Evolutionary conservation across 2,113 vertebrate genomes (phyloP), one percentile per base, ranked within the genome.

Genomic region (Chitala chitala): DNA sequence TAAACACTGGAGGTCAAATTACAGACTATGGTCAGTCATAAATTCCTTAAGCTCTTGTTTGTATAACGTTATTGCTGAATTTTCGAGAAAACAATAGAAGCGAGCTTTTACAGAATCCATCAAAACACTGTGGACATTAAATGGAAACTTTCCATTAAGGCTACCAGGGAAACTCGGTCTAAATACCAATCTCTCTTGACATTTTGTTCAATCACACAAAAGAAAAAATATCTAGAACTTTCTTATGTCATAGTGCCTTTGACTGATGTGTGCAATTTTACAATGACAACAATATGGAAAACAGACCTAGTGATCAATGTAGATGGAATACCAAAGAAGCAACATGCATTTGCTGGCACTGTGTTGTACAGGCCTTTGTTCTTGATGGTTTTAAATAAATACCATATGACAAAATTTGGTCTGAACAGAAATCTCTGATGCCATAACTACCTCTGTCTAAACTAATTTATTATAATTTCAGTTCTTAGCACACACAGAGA

Each of bases 341-440:
- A 78, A 78, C 77, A 63, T 81, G 71, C 50, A 76, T 83, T 80
- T 75, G 80, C 72, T 78, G 78, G 44, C 4, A 2, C 51, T 50
- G 38, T 84, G 80, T 75, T 81, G 66, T 77, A 78, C 51, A 76
- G 70, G 61, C 61, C 54, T 42, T 76, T 75, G 31, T 78, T n/a
- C 82, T 76, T 13, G 48, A 78, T 77, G 79, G 71, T 73, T 80
- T 83, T 78, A 84, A 83, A 86, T 82, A 86, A 84, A 83, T 78
- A 85, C 79, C 56, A 70, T 71, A 36, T 81, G 79, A 84, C 64
- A 64, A 84, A 73, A 77, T 78, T 76, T 72, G 17, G 1, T 36
- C 38, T 36, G 31, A 17, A 63, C 33, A 29, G 59, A 36, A 63
- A 33, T 36, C 59, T 33, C 17, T 63, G 59, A 20, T 63, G 38